phyloP scores from a whole-genome alignment of 2,113 vertebrate genomes.

The Gallinago paraguaiae region DNA sequence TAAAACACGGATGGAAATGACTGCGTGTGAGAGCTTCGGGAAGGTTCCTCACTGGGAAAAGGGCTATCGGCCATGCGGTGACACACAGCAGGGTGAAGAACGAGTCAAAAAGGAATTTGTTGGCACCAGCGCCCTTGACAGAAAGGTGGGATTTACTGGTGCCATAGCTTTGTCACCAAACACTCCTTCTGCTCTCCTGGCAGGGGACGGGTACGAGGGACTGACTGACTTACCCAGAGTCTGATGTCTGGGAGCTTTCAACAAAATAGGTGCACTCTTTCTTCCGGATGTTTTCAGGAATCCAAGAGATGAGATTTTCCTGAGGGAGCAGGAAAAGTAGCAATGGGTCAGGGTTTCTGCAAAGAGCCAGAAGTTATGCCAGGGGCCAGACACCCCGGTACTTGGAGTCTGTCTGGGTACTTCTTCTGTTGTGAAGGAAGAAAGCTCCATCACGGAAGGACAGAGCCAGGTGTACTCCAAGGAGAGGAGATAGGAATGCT shows the following conservation, averaged over 20 bases:
- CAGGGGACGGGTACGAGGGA: too few relatives aligned
- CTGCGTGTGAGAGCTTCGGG: not conserved
- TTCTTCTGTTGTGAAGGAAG: not conserved
- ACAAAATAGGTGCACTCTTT: slow-evolving; percentile 86
- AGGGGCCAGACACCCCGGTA: not conserved
- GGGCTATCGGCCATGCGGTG: not conserved
- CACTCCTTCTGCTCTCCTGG: not conserved
- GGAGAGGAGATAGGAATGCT: not conserved
- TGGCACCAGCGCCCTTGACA: not conserved
- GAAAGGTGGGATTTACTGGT: not conserved
- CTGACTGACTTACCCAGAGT: slow-evolving; percentile 66
- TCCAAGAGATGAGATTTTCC: slow-evolving; percentile 80
- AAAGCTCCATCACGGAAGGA: rapidly evolving
- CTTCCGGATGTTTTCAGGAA: slow-evolving; percentile 84
- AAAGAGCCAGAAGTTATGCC: not conserved
- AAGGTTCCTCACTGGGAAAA: not conserved
- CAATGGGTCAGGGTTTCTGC: not conserved
- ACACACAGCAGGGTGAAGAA: not conserved
- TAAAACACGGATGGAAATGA: not conserved
- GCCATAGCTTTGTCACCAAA: not conserved
- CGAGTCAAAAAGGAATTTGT: not conserved
- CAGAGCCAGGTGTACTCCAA: not conserved
- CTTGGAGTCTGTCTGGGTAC: not conserved
- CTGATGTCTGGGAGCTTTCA: slow-evolving; percentile 68
- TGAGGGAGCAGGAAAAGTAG: slow-evolving; percentile 4